Base-by-base conservation (phyloP, 53 echinoderm and acorn worm genomes). In the Pentamera pediparva region DNA sequence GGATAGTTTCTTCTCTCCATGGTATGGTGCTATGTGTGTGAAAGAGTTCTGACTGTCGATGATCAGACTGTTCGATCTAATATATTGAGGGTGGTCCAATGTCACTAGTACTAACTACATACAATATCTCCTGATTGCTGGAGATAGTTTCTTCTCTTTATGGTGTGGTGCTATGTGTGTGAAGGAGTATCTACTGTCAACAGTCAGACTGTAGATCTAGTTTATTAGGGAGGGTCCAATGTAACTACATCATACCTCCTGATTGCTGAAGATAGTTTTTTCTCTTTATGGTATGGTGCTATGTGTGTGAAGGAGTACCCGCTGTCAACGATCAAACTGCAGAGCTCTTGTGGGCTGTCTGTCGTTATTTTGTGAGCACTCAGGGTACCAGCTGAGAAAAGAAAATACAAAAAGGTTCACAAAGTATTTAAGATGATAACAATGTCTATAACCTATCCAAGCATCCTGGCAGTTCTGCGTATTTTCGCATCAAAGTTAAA, bases 241-340 rank as follows among this genome's bases (percentile, higher is more conserved):
- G 36, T 6, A 8, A 62, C 21, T 32, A 76, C 9, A 67, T n/a
- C n/a, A n/a, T n/a, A 95, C 95, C 95, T 90, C 61, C 82, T 78
- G 15, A 91, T 89, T 27, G 82, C 91, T 49, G 84, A 69, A 4
- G 78, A 78, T 0, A 98, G 81, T 64, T 91, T 92, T 84, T 91
- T 88, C 48, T 79, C 76, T 39, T 91, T 88, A 75, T 96, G 82
- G 9, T 91, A 98, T 6, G 91, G 98, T 4, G 91, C 91, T 15
- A 98, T 83, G 50, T 98, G 91, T 47, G 98, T 98, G 50, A 98
- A 98, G 18, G 98, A 98, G 62, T 92, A 98, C 4, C 98, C 98
- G 59, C 86, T 87, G 62, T 98, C 91, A 1, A 91, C 98, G 3
- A 98, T 79, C 22, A 98, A 51, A 70, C 98, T 91, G 60, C 98